Conservation (phyloP, 2,888 invertebrate species). For the Gortyna flavago region DNA sequence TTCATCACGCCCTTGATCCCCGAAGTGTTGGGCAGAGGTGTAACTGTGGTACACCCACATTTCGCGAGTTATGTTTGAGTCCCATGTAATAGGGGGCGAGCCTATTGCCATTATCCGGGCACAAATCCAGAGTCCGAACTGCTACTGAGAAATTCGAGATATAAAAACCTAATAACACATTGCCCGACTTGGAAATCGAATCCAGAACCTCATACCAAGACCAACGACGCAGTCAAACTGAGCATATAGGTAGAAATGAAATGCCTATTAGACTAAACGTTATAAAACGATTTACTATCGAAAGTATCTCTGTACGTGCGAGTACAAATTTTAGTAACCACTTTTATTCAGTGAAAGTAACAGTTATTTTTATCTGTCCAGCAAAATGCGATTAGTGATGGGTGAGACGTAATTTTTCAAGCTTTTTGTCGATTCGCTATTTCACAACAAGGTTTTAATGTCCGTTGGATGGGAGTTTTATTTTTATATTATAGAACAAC, state of each 20-base stretch:
- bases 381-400: slow-evolving; percentile 53
- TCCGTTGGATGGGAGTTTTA: slow-evolving; percentile 15
- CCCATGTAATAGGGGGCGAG: not conserved
- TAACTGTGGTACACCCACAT: not conserved
- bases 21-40: too few species aligned
- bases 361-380: slow-evolving; percentile 50
- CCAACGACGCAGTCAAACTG: not conserved
- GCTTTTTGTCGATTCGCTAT: slow-evolving; percentile 50
- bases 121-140: not conserved
- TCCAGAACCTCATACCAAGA: not conserved
- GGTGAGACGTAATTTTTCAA: slow-evolving; percentile 59
- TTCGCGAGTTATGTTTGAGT: not conserved
- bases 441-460: slow-evolving; percentile 48
- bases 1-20: too few species aligned
- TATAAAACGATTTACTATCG: slow-evolving; percentile 44
- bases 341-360: slow-evolving; percentile 60
- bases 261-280: slow-evolving; percentile 7
- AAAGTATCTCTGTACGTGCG: slow-evolving; percentile 46
- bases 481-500: slow-evolving; percentile 31
- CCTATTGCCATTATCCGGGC: not conserved
- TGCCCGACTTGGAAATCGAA: too few species aligned
- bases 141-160: not conserved
- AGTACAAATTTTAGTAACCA: slow-evolving; percentile 40
- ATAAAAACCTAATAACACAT: not conserved
- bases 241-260: slow-evolving; percentile 8